Base-by-base conservation (phyloP, 2,888 invertebrate genomes). In the Achlya flavicornis region DNA sequence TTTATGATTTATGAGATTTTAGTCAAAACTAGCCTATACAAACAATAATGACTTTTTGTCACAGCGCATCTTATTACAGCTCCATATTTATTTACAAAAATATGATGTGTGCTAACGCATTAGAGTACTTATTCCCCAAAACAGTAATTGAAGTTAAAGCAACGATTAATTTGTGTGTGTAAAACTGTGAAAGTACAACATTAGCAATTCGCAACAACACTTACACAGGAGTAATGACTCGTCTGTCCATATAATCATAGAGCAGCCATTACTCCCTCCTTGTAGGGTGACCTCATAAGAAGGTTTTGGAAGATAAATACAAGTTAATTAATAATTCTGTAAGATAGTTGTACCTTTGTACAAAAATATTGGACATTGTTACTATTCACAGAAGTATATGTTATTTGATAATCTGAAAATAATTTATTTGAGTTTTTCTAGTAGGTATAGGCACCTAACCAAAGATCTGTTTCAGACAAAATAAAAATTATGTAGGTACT, bases 231-330 rank as follows among this genome's bases (percentile, higher is more conserved):
- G 92, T 93, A 93, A 93, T 91, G 93, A 91, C 91, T 93, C 92
- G 91, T 91, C 93, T 92, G 93, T 93, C 93, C 93, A 92, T 93
- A 93, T 93, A 93, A 93, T 93, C 93, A 93, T 93, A 93, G 92
- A 92, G 90, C 92, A 87, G 85, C 89, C 88, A 92, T 92, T 91
- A 90, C 89, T 87, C 85, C 87, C 90, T 83, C 80, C 76, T 76
- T 76, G 81, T 84, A 82, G 79, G 80, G 85, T 80, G 83, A 64
- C 86, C 64, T 75, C 46, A 8, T 19, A 61, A 63, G 60, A 1
- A 7, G 16, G 62, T 71, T 61, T 66, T 57, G 14, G 1, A 12
- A 26, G 60, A 60, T 19, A 61, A n/a, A 43, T 57, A 57, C 58
- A 58, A n/a, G n/a, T n/a, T n/a, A n/a, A n/a, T n/a, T n/a, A n/a